Evolutionary conservation across 1,140 invertebrate genomes (phyloP), one percentile per base, ranked within the genome.

Genomic region (Scaptomyza graminum): DNA sequence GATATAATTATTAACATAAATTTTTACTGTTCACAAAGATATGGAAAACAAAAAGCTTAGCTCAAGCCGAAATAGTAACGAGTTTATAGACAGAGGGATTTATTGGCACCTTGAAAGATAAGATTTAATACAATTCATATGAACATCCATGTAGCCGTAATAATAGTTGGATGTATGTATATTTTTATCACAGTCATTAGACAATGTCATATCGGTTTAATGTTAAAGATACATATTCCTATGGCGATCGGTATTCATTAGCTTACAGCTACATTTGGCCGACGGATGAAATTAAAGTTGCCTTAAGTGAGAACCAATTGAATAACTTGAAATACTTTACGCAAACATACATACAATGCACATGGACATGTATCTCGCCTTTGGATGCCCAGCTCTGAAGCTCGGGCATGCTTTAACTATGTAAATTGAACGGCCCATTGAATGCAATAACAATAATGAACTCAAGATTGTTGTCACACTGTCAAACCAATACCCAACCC

Each of bases 391-490:
- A 44, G 22, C 47, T 41, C 22, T 13, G 16, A 11, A 31, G 22
- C 31, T 54, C 61, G 31, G 37, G 44, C 39, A n/a, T n/a, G 44
- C 39, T 41, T 22, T 60, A 67, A 54, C 63, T 54, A 43, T 71
- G 69, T 63, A 63, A 81, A 81, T 87, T 87, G 60, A 85, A 44
- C 64, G 52, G 81, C 11, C 74, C 74, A 85, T 64, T 85, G 78
- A 84, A 81, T 74, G 43, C 46, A 64, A 63, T 63, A 52, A 65
- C 25, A 83, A 72, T 79, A 84, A 83, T 70, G 47, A 78, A 74
- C 50, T 65, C 55, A 43, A 67, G 62, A 46, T 57, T 51, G 41
- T 47, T 72, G 70, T 67, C 70, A 74, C 41, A 51, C 28, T 18
- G 61, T 15, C 15, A 13, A 47, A 22, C 28, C 18, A 39, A 56